Percentiles rank a stretch among this genome's conserved stretches.
phyloP scores from a whole-genome alignment of 1,140 invertebrate species.

The Callitettix versicolor region DNA sequence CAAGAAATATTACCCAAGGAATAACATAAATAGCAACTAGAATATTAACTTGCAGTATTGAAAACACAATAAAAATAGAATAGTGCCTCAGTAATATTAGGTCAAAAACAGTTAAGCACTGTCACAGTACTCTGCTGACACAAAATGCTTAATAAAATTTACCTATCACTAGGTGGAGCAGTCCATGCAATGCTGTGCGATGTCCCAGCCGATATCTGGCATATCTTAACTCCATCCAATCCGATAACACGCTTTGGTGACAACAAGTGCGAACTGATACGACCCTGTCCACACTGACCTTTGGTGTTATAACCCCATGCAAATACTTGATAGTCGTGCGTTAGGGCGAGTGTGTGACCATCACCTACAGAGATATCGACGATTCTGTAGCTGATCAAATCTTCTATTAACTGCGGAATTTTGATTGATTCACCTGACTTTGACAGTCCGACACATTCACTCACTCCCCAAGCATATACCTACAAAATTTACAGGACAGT shows the following conservation, averaged over 20 bases:
- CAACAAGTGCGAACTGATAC: slow-evolving; percentile 49
- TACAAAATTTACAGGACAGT: slow-evolving; percentile 28
- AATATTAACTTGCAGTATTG: too few species aligned
- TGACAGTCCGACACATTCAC: slow-evolving; percentile 45
- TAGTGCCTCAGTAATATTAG: too few species aligned
- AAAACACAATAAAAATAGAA: too few species aligned
- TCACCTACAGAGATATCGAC: slow-evolving; percentile 44
- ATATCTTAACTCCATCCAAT: slow-evolving; percentile 44
- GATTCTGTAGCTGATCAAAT: slow-evolving; percentile 31
- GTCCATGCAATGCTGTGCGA: slow-evolving; percentile 60
- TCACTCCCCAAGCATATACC: slow-evolving; percentile 53
- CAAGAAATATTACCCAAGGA: too few species aligned
- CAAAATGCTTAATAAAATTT: too few species aligned
- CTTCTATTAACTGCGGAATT: slow-evolving; percentile 37
- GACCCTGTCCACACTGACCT: slow-evolving; percentile 59
- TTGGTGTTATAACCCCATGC: slow-evolving; percentile 62
- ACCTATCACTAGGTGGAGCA: slow-evolving; percentile 42
- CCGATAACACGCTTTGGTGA: slow-evolving; percentile 49
- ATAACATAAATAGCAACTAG: too few species aligned
- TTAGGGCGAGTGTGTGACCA: slow-evolving; percentile 48
- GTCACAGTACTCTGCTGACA: too few species aligned
- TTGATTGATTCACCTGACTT: slow-evolving; percentile 43
- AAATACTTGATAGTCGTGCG: slow-evolving; percentile 44
- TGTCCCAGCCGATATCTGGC: slow-evolving; percentile 55
- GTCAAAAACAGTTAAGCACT: too few species aligned